Base-by-base conservation (phyloP, 2,888 invertebrate genomes). In the Leucozona laternaria region DNA sequence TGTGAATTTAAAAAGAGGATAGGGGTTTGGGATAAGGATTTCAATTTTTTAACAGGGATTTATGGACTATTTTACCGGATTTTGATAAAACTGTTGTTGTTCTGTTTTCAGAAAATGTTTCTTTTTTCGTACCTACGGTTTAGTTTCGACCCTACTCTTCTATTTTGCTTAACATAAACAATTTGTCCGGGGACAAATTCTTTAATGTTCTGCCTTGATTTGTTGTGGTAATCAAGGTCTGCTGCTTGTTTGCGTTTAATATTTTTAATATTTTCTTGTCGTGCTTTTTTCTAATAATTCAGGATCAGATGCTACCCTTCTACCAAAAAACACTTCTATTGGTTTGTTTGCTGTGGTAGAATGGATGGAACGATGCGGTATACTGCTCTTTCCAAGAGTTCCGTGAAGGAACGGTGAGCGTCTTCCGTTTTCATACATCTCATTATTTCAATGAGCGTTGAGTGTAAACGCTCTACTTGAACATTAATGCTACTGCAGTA, bases 381-480 rank as follows among this genome's bases (percentile, higher is more conserved):
- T 55, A 55, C 55, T 2, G 28, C 20, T n/a, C 55, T 2, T 8
- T 53, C 50, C 5, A 53, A 2, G 0, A 53, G 5, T 13, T 37
- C 37, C 3, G 2, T 11, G 3, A 53, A 53, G 6, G 50, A 53
- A 1, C 22, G n/a, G 1, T 57, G 34, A 11, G 15, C 4, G 11
- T 0, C 34, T 3, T 37, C 37, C 0, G 4, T 37, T 13, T 37
- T 37, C 13, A 37, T 3, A 4, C 37, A 37, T 25, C 50, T 25
- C 50, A 53, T 53, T 13, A 53, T 53, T 53, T 53, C 50, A 6
- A 25, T 25, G 25, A 53, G 50, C 15, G 50, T 53, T 20, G 50
- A 53, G 2, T 53, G 50, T 1, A 53, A 53, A 2, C 50, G 13
- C 20, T 53, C 25, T 1, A 58, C 20, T 37, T 58, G 58, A 0